phyloP scores from a whole-genome alignment of 1,140 invertebrate species.

The Drosophila kurseongensis region DNA sequence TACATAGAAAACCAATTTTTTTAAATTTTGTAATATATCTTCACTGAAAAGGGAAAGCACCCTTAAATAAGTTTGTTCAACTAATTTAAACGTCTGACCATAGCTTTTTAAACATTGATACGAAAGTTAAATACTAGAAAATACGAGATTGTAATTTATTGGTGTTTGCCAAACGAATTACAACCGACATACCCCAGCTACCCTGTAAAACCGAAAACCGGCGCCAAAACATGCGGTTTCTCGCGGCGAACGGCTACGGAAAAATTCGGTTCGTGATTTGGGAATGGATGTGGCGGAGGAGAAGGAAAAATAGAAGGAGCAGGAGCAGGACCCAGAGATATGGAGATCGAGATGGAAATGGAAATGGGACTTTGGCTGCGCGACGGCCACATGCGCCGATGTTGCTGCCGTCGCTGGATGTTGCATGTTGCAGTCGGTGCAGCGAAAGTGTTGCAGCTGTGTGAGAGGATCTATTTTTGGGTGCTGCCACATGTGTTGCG shows the following conservation, averaged over 20 bases:
- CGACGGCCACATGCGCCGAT: conserved; percentile 41
- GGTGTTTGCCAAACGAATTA: background rate
- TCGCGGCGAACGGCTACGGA: background rate
- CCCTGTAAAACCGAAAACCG: conserved; percentile 22
- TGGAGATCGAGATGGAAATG: conserved; percentile 14
- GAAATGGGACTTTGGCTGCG: conserved; percentile 18
- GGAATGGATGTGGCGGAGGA: conserved; percentile 15
- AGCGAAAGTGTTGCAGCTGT: conserved; percentile 68
- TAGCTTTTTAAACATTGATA: no score
- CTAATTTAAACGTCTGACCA: no score
- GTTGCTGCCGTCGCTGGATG: conserved; percentile 12
- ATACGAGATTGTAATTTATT: no score
- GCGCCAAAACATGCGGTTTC: conserved; percentile 44
- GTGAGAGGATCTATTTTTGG: conserved; percentile 45
- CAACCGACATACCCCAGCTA: background rate
- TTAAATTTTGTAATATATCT: no score
- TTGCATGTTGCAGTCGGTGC: conserved; percentile 42
- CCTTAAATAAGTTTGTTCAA: no score
- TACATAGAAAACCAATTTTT: no score
- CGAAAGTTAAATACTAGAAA: no score
- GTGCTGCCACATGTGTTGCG: conserved; percentile 63
- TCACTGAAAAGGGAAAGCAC: no score
- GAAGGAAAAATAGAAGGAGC: background rate
- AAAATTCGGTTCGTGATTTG: conserved; percentile 35
- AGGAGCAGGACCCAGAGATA: background rate